These are phyloP conservation scores for Wasmannia auropunctata DNA, from an alignment of 1,140 invertebrate species.

Conservation along the genomic window DNA sequence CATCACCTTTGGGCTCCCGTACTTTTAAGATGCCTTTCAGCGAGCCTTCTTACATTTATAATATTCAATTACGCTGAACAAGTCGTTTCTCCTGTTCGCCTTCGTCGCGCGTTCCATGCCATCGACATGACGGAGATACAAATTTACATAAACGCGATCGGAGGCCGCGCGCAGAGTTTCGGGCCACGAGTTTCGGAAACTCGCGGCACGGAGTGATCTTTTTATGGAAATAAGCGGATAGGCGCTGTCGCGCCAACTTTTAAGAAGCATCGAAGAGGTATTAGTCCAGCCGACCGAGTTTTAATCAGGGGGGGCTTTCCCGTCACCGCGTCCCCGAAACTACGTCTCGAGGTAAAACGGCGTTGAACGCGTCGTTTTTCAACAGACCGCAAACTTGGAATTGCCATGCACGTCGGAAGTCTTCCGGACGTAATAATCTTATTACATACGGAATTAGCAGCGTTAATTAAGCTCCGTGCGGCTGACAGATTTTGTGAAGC, in stretches of 20 bases:
- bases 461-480: conserved; percentile 26
- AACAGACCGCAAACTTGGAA: background rate
- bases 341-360: background rate
- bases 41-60: conserved; percentile 10
- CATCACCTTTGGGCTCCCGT: background rate
- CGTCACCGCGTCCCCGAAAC: background rate
- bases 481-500: conserved; percentile 20
- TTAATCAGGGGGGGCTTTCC: conserved; percentile 46
- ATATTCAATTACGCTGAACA: conserved; percentile 11
- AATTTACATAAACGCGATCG: conserved; percentile 47
- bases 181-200: conserved; percentile 20
- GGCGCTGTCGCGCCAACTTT: conserved; percentile 45
- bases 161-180: background rate
- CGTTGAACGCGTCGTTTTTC: background rate
- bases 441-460: background rate
- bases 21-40: background rate
- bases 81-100: background rate
- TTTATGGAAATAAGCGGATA: conserved; percentile 44
- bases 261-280: conserved; percentile 15
- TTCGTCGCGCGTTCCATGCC: background rate
- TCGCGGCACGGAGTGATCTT: background rate
- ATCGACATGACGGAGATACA: background rate
- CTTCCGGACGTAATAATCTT: background rate
- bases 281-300: conserved; percentile 35
- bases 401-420: background rate